Conservation (phyloP, 1,140 invertebrate species). For the Drosophila arizonae region DNA sequence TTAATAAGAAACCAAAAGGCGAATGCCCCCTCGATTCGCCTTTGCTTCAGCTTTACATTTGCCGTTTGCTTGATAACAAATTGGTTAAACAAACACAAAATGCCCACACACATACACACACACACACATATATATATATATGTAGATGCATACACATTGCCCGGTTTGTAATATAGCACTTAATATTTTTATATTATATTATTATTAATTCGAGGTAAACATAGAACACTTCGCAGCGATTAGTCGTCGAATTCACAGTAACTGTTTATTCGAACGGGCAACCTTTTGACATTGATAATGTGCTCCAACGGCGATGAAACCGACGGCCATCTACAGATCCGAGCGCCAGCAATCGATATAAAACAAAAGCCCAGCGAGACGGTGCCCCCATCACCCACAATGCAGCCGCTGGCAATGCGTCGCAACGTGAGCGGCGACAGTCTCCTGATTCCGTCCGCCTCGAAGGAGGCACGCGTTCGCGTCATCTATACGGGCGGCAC, state of each 20-base stretch:
- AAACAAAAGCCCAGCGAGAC: background rate
- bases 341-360: background rate
- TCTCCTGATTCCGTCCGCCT: constrained; percentile 60
- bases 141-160: too few species aligned
- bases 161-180: background rate
- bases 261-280: background rate
- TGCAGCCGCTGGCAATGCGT: constrained; percentile 46
- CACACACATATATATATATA: background rate
- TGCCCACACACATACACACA: background rate
- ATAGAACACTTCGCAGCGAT: background rate
- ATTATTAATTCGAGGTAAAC: background rate
- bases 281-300: background rate
- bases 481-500: constrained; percentile 95
- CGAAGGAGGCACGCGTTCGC: constrained; percentile 86
- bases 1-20: background rate
- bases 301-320: background rate
- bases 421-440: constrained; percentile 72
- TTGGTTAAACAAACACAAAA: constrained; percentile 49
- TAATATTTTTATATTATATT: background rate
- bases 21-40: background rate
- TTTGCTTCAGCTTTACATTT: background rate
- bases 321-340: background rate
- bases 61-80: constrained; percentile 48
- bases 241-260: background rate
- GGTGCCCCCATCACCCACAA: constrained; percentile 53